These are phyloP conservation scores for Copidosoma floridanum DNA, from an alignment of 1,140 invertebrate genomes.

Conservation along the genomic window DNA sequence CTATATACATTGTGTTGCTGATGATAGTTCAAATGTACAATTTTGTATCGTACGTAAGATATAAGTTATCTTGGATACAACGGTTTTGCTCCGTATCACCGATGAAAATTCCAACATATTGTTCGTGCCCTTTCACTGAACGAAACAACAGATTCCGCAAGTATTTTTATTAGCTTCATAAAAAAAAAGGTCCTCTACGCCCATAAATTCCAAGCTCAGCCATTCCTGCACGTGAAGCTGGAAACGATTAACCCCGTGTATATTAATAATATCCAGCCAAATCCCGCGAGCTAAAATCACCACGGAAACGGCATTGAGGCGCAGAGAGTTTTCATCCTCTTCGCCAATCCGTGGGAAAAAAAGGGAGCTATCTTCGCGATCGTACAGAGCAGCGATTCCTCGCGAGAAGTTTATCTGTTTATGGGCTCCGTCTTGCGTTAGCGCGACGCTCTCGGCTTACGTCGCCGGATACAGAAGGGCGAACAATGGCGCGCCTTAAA, in stretches of 20 bases:
- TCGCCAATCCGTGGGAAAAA: too few relatives aligned
- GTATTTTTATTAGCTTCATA: constrained; percentile 3
- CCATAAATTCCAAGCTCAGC: background rate
- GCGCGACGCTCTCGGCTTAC: constrained; percentile 24
- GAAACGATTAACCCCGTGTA: constrained; percentile 23
- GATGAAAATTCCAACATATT: background rate
- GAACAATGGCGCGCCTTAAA: constrained; percentile 33
- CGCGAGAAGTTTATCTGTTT: too few relatives aligned
- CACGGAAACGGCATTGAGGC: constrained; percentile 18
- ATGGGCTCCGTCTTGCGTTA: constrained; percentile 21
- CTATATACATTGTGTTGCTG: too few relatives aligned
- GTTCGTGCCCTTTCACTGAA: background rate
- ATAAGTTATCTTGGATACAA: too few relatives aligned
- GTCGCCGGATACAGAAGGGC: background rate
- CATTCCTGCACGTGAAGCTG: constrained; percentile 17
- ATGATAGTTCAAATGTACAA: too few relatives aligned
- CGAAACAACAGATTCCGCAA: background rate
- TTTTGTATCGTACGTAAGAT: too few relatives aligned
- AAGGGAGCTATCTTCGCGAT: too few relatives aligned
- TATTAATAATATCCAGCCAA: too few relatives aligned
- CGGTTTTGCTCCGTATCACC: too few relatives aligned
- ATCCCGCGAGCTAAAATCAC: constrained; percentile 24
- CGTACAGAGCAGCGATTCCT: too few relatives aligned
- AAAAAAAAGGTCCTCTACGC: background rate
- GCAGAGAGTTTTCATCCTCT: too few relatives aligned